These are phyloP conservation scores for Cranoglanis bouderius DNA, from an alignment of 2,113 vertebrate species.

Conservation along the genomic window DNA sequence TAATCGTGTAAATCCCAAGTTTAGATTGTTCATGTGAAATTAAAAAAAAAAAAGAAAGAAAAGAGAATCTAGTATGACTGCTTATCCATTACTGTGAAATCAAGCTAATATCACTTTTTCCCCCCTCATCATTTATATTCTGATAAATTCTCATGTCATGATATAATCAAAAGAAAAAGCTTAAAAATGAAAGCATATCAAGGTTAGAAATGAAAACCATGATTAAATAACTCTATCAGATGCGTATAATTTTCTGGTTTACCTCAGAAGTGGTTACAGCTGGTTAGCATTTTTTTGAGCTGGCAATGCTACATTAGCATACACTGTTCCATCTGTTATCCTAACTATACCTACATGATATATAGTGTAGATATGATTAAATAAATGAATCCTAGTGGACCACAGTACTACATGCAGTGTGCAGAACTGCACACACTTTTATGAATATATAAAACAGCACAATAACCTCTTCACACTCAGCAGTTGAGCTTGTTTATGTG, in stretches of 20 bases:
- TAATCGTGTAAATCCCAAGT: conserved; percentile 24
- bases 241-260: neutral
- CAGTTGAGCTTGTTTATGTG: conserved; percentile 18
- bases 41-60: neutral
- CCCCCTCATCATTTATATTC: neutral
- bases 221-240: neutral
- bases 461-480: conserved; percentile 19
- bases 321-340: conserved; percentile 1
- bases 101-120: neutral
- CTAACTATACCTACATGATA: neutral
- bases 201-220: neutral
- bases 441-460: conserved; percentile 38
- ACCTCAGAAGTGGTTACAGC: neutral
- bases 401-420: neutral
- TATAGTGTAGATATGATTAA: neutral
- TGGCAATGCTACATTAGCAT: neutral
- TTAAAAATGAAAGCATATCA: neutral
- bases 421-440: conserved; percentile 28
- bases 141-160: neutral
- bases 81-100: neutral
- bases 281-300: neutral
- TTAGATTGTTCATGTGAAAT: neutral
- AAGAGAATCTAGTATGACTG: neutral
- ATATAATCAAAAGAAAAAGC: neutral
- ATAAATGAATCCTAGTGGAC: neutral